A percentile compares a stretch with the other conserved stretches of the same genome.
phyloP scores from a whole-genome alignment of 1,140 invertebrate genomes.

The Drosophila guanche region DNA sequence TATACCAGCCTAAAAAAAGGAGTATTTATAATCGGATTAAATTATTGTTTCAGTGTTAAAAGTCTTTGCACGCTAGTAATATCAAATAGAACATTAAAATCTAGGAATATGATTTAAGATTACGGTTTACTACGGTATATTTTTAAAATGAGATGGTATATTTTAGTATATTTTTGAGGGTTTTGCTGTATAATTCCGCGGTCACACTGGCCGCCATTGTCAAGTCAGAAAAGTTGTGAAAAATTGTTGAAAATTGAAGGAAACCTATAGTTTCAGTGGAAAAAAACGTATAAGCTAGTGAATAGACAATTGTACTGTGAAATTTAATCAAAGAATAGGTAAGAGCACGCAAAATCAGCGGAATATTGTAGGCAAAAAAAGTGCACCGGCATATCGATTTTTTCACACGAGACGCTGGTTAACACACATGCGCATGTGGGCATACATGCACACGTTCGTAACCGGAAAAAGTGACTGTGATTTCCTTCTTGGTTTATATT shows the following conservation, averaged over 20 bases:
- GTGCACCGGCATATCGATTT: constrained; percentile 39
- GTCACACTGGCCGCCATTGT: too few relatives aligned
- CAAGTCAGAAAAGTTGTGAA: neutral
- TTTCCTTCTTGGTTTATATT: neutral
- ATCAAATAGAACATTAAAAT: too few relatives aligned
- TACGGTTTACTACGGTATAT: too few relatives aligned
- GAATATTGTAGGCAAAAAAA: neutral
- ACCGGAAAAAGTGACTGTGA: constrained; percentile 5
- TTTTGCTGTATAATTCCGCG: too few relatives aligned
- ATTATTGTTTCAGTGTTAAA: too few relatives aligned
- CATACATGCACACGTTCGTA: neutral
- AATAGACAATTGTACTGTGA: neutral
- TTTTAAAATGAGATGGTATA: too few relatives aligned
- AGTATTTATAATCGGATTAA: too few relatives aligned
- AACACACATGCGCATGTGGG: constrained; percentile 4
- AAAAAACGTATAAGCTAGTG: neutral
- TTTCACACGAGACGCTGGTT: constrained; percentile 16
- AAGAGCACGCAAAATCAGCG: neutral
- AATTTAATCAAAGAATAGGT: constrained; percentile 8
- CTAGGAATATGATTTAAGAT: too few relatives aligned
- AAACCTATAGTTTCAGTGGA: neutral
- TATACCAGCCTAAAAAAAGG: too few relatives aligned
- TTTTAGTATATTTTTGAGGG: too few relatives aligned
- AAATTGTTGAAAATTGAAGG: constrained; percentile 1
- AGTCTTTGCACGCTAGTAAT: too few relatives aligned